Conservation (phyloP, 2,888 invertebrate genomes). For the Drosophila testacea region DNA sequence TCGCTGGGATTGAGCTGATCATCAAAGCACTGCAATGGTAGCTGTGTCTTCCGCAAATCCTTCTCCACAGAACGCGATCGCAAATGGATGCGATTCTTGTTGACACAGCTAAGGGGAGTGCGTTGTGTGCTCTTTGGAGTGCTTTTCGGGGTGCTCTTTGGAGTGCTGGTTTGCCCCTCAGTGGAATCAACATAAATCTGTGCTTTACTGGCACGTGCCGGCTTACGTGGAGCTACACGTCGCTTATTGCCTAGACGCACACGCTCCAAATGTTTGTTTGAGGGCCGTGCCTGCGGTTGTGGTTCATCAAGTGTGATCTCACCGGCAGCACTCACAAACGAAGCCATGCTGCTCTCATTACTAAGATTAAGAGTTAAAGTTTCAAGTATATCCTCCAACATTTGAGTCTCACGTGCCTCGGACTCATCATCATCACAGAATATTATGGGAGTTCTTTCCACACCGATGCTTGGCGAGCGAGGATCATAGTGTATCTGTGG, state of each 20-base stretch:
- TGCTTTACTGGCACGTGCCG: slow-evolving; percentile 55
- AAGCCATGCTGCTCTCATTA: slow-evolving; percentile 70
- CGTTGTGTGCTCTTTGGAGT: slow-evolving; percentile 48
- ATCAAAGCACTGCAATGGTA: slow-evolving; percentile 72
- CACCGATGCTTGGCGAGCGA: slow-evolving; percentile 82
- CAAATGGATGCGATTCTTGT: slow-evolving; percentile 74
- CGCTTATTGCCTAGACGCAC: slow-evolving; percentile 72
- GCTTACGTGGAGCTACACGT: slow-evolving; percentile 64
- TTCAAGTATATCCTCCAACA: slow-evolving; percentile 81
- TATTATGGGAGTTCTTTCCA: slow-evolving; percentile 83
- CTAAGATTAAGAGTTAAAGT: slow-evolving; percentile 80
- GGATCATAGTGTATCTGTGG: slow-evolving; percentile 71
- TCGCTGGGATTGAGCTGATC: slow-evolving; percentile 69
- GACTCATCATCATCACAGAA: slow-evolving; percentile 79
- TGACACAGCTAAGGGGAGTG: slow-evolving; percentile 81
- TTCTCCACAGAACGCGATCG: slow-evolving; percentile 79
- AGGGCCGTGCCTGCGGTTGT: slow-evolving; percentile 22
- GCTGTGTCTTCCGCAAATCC: slow-evolving; percentile 60
- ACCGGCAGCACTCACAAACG: slow-evolving; percentile 47
- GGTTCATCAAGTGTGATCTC: slow-evolving; percentile 45
- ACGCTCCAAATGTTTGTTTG: slow-evolving; percentile 78
- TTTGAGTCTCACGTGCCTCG: slow-evolving; percentile 77
- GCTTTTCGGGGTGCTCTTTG: slow-evolving; percentile 43
- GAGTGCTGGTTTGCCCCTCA: slow-evolving; percentile 38
- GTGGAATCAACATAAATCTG: slow-evolving; percentile 75